A percentile compares a stretch with the other conserved stretches of the same genome.
These are phyloP conservation scores for Synanceia verrucosa DNA, from an alignment of 2,797 vertebrate genomes.

Conservation along the genomic window DNA sequence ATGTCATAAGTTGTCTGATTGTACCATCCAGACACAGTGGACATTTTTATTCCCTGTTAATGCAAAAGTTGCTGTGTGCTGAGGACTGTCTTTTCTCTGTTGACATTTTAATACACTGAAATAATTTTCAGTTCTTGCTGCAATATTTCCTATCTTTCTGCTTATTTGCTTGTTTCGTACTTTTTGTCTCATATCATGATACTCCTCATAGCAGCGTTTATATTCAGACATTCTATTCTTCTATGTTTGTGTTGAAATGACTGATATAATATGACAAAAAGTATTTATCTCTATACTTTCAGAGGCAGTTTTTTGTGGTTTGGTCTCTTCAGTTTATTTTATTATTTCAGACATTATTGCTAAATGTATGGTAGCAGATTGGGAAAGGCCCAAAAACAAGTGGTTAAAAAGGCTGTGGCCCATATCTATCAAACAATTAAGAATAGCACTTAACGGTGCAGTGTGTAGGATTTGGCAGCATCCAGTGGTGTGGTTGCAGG, in stretches of 20 bases:
- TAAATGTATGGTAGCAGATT: too few species aligned
- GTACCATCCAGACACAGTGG: not conserved
- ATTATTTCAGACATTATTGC: too few species aligned
- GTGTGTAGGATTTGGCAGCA: too few species aligned
- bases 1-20: slow-evolving; percentile 54
- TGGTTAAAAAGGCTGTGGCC: too few species aligned
- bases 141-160: not conserved
- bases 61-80: too few species aligned
- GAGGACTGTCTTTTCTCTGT: slow-evolving; percentile 1
- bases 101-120: slow-evolving; percentile 19
- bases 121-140: not conserved
- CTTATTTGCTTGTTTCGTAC: slow-evolving; percentile 20
- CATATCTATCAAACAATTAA: too few species aligned
- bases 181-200: not conserved
- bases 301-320: not conserved
- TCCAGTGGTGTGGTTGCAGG: too few species aligned
- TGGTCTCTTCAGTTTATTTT: too few species aligned
- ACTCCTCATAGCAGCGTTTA: not conserved
- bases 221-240: not conserved
- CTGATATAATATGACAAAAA: not conserved
- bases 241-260: not conserved
- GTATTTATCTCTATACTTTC: not conserved
- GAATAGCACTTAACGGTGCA: too few species aligned
- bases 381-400: too few species aligned
- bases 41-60: slow-evolving; percentile 20